Base-by-base conservation (phyloP, 2,113 vertebrate species). In the Arothron firmamentum region DNA sequence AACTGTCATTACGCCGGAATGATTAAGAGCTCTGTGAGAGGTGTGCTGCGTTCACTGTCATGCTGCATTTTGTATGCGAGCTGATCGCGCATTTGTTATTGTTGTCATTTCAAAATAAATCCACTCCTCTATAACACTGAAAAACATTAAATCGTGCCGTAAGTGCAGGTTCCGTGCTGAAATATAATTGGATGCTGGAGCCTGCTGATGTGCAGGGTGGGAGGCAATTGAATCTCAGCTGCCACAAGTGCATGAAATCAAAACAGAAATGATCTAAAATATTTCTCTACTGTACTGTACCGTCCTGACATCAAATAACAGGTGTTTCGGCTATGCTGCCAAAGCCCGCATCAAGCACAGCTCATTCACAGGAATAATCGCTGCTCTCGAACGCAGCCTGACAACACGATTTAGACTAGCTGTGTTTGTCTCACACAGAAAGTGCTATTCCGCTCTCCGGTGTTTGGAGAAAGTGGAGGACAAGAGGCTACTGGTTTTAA, bases 301-400 rank as follows among this genome's bases (percentile, higher is more conserved):
- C n/a, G 71, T 70, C 75, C 73, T 52, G 62, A 78, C 77, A 83
- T 85, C 70, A 83, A 80, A 79, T 34, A 74, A 56, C 73, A 81
- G 79, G 65, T 78, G 78, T 57, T 60, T 77, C 64, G 70, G 66
- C 73, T 81, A 65, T 56, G 62, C 66, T 81, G 79, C 80, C 80
- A 85, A 69, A 80, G 47, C 57, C 70, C 52, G 70, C 70, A 83
- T 79, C 72, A 82, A 79, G 52, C 72, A 60, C 73, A 85, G 62
- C 74, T 78, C 65, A 77, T 78, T 80, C 79, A 56, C 72, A 75
- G 73, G 62, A 63, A 47, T 82, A 82, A 85, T 79, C 77, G 74
- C 62, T 69, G 65, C 78, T 82, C 77, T 79, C 73, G 73, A 81
- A 79, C 68, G 75, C 63, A 41, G 74, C 68, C 72, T 55, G 74